phyloP scores from a whole-genome alignment of 2,113 vertebrate genomes.

The Acanthisitta chloris region DNA sequence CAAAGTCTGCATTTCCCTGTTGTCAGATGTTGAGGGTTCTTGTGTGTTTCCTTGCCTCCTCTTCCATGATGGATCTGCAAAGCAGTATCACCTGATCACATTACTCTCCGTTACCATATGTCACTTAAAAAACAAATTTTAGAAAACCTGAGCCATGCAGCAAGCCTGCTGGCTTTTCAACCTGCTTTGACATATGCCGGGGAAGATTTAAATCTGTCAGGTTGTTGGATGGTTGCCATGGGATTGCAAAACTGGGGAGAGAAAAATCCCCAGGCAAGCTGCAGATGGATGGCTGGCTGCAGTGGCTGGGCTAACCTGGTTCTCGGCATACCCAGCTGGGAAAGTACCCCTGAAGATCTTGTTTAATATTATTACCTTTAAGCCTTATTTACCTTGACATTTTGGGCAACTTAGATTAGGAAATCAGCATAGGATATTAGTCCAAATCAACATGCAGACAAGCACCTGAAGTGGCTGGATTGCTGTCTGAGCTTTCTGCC shows the following conservation, averaged over 20 bases:
- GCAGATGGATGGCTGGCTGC: not conserved
- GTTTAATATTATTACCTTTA: not conserved
- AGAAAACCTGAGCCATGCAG: not conserved
- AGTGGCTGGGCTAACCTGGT: not conserved
- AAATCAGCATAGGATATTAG: not conserved
- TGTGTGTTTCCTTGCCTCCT: not conserved
- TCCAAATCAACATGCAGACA: not conserved
- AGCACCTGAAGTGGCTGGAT: not conserved
- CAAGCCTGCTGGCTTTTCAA: conserved; percentile 31
- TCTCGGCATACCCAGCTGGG: not conserved
- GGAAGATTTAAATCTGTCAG: conserved; percentile 52
- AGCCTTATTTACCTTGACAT: conserved; percentile 33
- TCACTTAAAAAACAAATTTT: conserved; percentile 6
- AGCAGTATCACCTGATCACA: not conserved
- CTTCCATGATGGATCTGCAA: not conserved
- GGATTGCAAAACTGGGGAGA: not conserved
- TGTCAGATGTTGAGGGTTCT: not conserved
- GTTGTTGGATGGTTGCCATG: conserved; percentile 32
- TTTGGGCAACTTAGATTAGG: not conserved
- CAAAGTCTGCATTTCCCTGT: not conserved
- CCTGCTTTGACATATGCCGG: conserved; percentile 23
- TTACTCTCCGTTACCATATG: conserved; percentile 16
- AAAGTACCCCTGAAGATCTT: not conserved
- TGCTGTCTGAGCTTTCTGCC: not conserved
- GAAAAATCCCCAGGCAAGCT: not conserved